These are phyloP conservation scores for Scrobipalpa atriplicella DNA, from an alignment of 2,888 invertebrate species.

Conservation along the genomic window DNA sequence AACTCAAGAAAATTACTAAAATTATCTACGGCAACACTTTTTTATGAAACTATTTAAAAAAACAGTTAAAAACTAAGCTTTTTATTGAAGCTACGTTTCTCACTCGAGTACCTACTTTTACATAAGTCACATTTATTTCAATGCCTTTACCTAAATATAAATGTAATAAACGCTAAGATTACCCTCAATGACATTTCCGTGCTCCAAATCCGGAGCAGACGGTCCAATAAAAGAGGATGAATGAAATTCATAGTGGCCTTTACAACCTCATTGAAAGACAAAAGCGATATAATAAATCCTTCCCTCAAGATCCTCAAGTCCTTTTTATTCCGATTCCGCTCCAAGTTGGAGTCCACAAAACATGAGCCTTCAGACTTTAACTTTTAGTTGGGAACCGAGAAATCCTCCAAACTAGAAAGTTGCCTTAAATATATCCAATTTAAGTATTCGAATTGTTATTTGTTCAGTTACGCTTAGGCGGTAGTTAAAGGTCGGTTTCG, in stretches of 20 bases:
- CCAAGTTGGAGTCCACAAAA: slow-evolving; percentile 24
- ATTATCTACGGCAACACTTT: no score
- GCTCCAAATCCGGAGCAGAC: slow-evolving; percentile 19
- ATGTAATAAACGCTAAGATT: slow-evolving; percentile 1
- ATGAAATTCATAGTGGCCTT: slow-evolving; percentile 28
- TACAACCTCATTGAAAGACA: slow-evolving; percentile 30
- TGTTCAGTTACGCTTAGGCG: background rate
- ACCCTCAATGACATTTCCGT: slow-evolving; percentile 7
- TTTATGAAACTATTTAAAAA: no score
- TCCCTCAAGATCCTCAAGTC: slow-evolving; percentile 23
- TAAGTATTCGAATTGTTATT: slow-evolving; percentile 12
- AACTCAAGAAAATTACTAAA: no score
- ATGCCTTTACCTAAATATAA: no score
- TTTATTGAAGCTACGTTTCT: no score
- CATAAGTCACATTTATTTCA: no score
- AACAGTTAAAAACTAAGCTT: no score
- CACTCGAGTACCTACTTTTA: no score
- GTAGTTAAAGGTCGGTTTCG: background rate
- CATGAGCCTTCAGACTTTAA: slow-evolving; percentile 17
- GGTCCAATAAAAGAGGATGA: slow-evolving; percentile 19
- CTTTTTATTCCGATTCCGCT: slow-evolving; percentile 27
- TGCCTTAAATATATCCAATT: slow-evolving; percentile 17
- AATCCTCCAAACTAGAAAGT: slow-evolving; percentile 24
- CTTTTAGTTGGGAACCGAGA: slow-evolving; percentile 22
- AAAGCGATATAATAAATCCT: slow-evolving; percentile 34